phyloP scores from a whole-genome alignment of 1,140 invertebrate genomes.

The Lerema accius region DNA sequence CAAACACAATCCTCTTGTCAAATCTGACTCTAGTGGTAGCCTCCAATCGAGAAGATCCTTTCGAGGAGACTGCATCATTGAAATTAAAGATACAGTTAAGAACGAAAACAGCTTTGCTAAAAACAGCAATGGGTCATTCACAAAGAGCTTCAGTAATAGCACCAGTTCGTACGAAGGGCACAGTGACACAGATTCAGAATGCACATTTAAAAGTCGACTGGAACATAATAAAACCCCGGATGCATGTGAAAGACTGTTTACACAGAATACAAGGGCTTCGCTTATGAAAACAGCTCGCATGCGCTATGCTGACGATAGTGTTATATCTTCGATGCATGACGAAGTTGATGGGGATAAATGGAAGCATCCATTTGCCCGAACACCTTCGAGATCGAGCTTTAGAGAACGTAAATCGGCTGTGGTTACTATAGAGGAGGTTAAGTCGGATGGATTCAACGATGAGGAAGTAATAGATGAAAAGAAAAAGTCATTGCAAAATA shows the following conservation, averaged over 20 bases:
- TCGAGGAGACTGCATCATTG: constrained; percentile 73
- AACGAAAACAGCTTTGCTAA: constrained; percentile 47
- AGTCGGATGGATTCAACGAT: constrained; percentile 65
- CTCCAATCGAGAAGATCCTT: constrained; percentile 74
- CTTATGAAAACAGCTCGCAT: constrained; percentile 84
- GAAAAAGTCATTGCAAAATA: constrained; percentile 56
- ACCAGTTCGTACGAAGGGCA: constrained; percentile 83
- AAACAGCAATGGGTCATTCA: constrained; percentile 59
- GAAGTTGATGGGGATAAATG: constrained; percentile 74
- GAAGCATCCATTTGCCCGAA: constrained; percentile 66
- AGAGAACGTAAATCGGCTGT: constrained; percentile 73
- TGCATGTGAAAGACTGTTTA: constrained; percentile 78
- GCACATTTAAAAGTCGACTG: constrained; percentile 55
- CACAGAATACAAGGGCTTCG: constrained; percentile 83
- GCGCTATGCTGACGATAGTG: constrained; percentile 78
- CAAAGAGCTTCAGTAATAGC: constrained; percentile 80
- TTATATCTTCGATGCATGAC: constrained; percentile 55
- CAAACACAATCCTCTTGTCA: constrained; percentile 61
- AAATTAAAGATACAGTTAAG: constrained; percentile 73
- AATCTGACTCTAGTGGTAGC: constrained; percentile 77
- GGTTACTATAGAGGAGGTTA: constrained; percentile 76
- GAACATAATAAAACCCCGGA: constrained; percentile 56
- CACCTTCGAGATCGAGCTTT: constrained; percentile 76
- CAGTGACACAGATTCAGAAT: constrained; percentile 83
- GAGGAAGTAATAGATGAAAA: constrained; percentile 67